Evolutionary conservation across 2,888 invertebrate species (phyloP).

Genomic region (Drosophila nr. perissopoda): DNA sequence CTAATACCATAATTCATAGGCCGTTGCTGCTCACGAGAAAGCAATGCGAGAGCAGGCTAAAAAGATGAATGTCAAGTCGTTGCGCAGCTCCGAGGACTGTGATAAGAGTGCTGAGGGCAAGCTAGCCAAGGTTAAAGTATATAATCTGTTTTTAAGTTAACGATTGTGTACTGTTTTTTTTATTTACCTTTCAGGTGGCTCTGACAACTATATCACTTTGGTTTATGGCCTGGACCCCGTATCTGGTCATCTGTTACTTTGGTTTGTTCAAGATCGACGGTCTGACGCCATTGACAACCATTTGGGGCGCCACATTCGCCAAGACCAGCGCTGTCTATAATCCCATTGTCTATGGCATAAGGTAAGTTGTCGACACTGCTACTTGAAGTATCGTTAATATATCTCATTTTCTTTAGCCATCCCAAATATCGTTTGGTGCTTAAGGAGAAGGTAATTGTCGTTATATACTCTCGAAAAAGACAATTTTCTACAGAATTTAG

Average conservation of each 20-base stretch:
- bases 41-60: conserved; percentile 95
- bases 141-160: neutral
- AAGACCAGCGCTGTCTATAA: conserved; percentile 96
- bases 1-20: neutral
- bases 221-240: conserved; percentile 97
- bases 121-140: conserved; percentile 88
- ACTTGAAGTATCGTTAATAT: too few species aligned
- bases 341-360: conserved; percentile 95
- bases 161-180: neutral
- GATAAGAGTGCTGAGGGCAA: conserved; percentile 94
- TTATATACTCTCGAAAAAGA: neutral
- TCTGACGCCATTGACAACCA: conserved; percentile 92
- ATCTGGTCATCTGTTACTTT: conserved; percentile 92
- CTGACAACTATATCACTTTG: conserved; percentile 95
- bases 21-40: conserved; percentile 89
- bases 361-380: conserved; percentile 85
- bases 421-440: conserved; percentile 88
- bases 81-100: conserved; percentile 91
- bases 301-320: conserved; percentile 96
- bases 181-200: conserved; percentile 88
- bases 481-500: neutral
- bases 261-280: conserved; percentile 91
- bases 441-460: conserved; percentile 84
- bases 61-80: conserved; percentile 96
- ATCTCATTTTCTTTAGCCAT: conserved; percentile 84